Evolutionary conservation across 2,888 invertebrate genomes (phyloP).

Genomic region (Scelioninae gen. 1): DNA sequence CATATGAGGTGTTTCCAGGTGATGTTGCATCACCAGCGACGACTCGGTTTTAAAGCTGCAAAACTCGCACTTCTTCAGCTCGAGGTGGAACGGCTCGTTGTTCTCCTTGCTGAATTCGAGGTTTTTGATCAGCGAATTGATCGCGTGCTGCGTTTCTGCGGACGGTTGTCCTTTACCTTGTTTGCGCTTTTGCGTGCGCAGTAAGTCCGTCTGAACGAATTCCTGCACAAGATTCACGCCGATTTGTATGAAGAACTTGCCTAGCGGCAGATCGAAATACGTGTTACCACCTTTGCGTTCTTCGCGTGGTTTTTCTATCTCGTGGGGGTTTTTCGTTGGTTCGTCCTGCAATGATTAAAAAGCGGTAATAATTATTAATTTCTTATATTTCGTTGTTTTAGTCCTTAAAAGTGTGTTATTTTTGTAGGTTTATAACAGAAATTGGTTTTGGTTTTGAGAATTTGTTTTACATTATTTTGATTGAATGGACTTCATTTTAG

Average conservation of each 20-base stretch:
- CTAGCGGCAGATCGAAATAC: constrained; percentile 94
- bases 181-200: constrained; percentile 94
- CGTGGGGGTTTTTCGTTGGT: constrained; percentile 9
- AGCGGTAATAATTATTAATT: no score
- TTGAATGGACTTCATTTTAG: no score
- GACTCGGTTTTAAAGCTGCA: constrained; percentile 97
- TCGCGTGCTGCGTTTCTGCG: constrained; percentile 90
- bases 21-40: no score
- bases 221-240: constrained; percentile 96
- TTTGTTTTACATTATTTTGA: no score
- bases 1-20: no score
- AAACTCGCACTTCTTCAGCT: constrained; percentile 92
- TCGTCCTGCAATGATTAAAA: constrained; percentile 51
- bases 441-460: no score
- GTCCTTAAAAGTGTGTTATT: no score
- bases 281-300: constrained; percentile 85
- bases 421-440: no score
- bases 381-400: no score
- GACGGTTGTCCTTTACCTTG: constrained; percentile 89
- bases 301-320: constrained; percentile 74
- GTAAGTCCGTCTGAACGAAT: constrained; percentile 95
- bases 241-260: constrained; percentile 95
- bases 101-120: constrained; percentile 94
- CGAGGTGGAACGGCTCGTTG: constrained; percentile 91
- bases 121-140: constrained; percentile 92